Conservation (phyloP, 2,888 invertebrate species). For the Parapristionchus giblindavisi region DNA sequence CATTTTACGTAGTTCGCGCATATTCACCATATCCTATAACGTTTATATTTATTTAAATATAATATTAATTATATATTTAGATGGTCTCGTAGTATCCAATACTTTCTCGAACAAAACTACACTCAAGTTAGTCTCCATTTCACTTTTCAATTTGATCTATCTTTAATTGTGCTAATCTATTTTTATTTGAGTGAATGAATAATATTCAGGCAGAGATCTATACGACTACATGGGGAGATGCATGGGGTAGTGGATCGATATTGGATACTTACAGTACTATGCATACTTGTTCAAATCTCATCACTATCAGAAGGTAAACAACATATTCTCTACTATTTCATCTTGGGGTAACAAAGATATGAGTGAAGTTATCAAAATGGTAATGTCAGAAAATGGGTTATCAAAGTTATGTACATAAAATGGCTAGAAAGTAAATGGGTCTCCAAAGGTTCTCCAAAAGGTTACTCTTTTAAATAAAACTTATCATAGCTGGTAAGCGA, state of each 20-base stretch:
- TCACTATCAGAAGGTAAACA: conserved; percentile 58
- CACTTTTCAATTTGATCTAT: not conserved
- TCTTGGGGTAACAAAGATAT: not conserved
- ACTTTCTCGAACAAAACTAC: conserved; percentile 68
- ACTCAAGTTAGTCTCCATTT: conserved; percentile 39
- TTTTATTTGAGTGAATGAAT: not conserved
- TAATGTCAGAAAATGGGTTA: too few species aligned
- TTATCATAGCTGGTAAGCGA: too few species aligned
- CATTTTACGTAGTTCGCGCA: too few species aligned
- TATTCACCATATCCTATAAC: too few species aligned
- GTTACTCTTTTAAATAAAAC: too few species aligned
- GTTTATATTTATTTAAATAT: too few species aligned
- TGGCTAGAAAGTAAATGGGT: too few species aligned
- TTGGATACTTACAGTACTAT: conserved; percentile 62
- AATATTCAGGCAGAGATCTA: conserved; percentile 59
- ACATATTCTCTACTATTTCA: not conserved
- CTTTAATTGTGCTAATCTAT: not conserved
- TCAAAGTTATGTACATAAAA: too few species aligned
- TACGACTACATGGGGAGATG: conserved; percentile 67
- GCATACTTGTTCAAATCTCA: conserved; percentile 66
- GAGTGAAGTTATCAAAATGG: too few species aligned
- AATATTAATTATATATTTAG: conserved; percentile 38
- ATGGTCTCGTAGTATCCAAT: conserved; percentile 63
- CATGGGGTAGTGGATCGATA: conserved; percentile 60
- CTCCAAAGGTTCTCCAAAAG: too few species aligned